Evolutionary conservation across 2,797 vertebrate species (phyloP), one percentile per base, ranked within the genome.

Genomic region (Eulemur mongoz): DNA sequence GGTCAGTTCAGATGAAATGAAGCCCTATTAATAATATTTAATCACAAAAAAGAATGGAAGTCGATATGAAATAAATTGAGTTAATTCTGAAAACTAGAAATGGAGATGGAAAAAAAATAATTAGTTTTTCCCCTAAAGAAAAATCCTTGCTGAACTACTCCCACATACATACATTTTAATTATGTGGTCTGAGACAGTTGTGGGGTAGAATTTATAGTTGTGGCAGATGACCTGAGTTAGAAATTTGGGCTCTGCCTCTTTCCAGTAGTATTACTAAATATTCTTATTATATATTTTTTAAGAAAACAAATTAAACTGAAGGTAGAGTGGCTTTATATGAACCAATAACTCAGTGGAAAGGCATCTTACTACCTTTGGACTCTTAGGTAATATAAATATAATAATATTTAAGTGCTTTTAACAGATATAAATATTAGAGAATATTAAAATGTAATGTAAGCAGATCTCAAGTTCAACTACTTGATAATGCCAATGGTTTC

Each of bases 21-120:
- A 79, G 30, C 15, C 81, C 45, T 4, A 27, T 76, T 87, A 79
- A 72, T 25, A 73, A 78, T 50, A 73, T 4, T 88, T 63, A 91
- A 73, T 82, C 72, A 93, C 30, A 93, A 93, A 91, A 96, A 89
- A 61, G 54, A 96, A 92, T 54, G 57, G 30, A 97, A 91, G 70
- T 79, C n/a, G 20, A 89, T 59, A 81, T 17, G 23, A 96, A 95
- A 93, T 91, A 95, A 97, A 92, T 25, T 84, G 30, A 94, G 25
- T 81, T 96, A 95, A 93, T 57, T 93, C 59, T 95, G 81, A 94
- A 93, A 45, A 43, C 84, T 82, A 86, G 65, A 97, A 79, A 91
- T 69, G 5, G n/a, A 90, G 4, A 54, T 86, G 27, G 76, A 87
- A 89, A 95, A 81, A 95, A 89, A 97, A 63, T 89, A 93, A 95